phyloP scores from a whole-genome alignment of 2,797 vertebrate genomes.

The Leptodactylus fallax region DNA sequence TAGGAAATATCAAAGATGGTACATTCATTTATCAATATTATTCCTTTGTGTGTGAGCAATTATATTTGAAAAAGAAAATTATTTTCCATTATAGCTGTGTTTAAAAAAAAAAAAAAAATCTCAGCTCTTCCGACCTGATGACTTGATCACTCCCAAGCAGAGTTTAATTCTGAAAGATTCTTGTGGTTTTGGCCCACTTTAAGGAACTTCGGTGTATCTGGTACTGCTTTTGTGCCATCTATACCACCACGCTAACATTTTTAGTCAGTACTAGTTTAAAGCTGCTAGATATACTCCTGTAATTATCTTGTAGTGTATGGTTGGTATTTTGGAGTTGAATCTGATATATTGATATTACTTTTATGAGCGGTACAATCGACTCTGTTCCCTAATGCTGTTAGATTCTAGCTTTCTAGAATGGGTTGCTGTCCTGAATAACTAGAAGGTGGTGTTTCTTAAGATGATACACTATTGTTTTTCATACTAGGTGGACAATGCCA shows the following conservation, averaged over 20 bases:
- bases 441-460: neutral
- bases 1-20: conserved; percentile 8
- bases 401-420: conserved; percentile 12
- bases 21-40: conserved; percentile 1
- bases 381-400: conserved; percentile 5
- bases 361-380: conserved; percentile 49
- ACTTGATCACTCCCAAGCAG: conserved; percentile 35
- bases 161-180: conserved; percentile 32
- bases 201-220: conserved; percentile 19
- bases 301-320: conserved; percentile 59
- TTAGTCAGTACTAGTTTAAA: conserved; percentile 61
- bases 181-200: conserved; percentile 20
- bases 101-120: conserved; percentile 22
- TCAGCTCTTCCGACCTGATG: conserved; percentile 48
- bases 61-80: neutral
- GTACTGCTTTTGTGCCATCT: conserved; percentile 11
- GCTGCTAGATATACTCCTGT: conserved; percentile 61
- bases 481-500: neutral
- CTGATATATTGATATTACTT: conserved; percentile 44
- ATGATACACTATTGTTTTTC: neutral
- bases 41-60: conserved; percentile 21
- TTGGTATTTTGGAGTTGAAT: conserved; percentile 44
- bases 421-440: neutral
- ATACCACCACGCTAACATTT: conserved; percentile 55
- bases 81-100: conserved; percentile 11